Base-by-base conservation (phyloP, 2,113 vertebrate genomes). In the Lichenostomus cassidix region DNA sequence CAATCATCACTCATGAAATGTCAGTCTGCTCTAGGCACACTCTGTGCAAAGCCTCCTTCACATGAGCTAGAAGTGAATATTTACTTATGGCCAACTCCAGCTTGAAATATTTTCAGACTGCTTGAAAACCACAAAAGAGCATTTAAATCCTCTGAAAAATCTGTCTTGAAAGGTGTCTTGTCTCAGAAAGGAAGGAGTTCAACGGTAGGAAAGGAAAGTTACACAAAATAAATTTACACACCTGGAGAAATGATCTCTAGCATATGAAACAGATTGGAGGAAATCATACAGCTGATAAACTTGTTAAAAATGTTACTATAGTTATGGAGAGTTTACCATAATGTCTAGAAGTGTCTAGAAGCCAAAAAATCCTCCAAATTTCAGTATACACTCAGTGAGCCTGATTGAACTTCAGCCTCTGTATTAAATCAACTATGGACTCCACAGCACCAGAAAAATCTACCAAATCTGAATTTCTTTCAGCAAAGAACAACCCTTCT, bases 1-100 rank as follows among this genome's bases (percentile, higher is more conserved):
- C 73, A 92, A 70, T 94, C 85, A 94, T 95, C 73, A 89, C 67
- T 92, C 84, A 70, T 87, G 96, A 97, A 96, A 94, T 77, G 84
- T 77, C 90, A 91, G 28, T n/a, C 78, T 94, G 82, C 94, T 95
- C 37, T 29, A 94, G 93, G 96, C 87, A 76, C 5, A 5, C 12
- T 77, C 64, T 56, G 25, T 56, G 65, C 63, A 86, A 70, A 44
- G 33, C 50, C 33, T 91, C 46, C 14, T 55, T 81, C 69, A 82
- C 33, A 22, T 31, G 55, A 42, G 31, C 49, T 63, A 52, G 37
- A 46, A 90, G 41, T 52, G 71, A 84, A 25, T 64, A 75, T 90
- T 83, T 84, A 87, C 58, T 82, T 63, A 67, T 7, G 52, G 47
- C 6, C 4, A 77, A 42, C 19, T 80, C 74, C 35, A 44, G 23